These are phyloP conservation scores for Acleris cristana DNA, from an alignment of 2,888 invertebrate genomes.

Conservation along the genomic window DNA sequence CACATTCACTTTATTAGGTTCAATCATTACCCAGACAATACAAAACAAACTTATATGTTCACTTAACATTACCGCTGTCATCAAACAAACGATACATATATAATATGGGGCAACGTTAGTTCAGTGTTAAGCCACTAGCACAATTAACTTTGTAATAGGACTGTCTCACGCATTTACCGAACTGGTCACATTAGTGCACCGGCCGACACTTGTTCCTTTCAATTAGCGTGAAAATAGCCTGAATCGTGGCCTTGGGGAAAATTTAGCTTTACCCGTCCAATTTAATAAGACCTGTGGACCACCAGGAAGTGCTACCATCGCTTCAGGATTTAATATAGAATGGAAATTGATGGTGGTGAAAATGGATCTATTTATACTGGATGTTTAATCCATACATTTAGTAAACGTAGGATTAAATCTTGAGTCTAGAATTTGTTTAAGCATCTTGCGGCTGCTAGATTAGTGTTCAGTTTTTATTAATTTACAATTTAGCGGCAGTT, in stretches of 20 bases:
- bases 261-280: slow-evolving; percentile 8
- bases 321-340: not conserved
- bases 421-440: not conserved
- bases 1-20: slow-evolving; percentile 14
- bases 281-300: slow-evolving; percentile 11
- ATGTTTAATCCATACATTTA: not conserved
- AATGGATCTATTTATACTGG: slow-evolving; percentile 1
- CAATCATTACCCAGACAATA: slow-evolving; percentile 1
- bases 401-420: not conserved
- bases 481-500: no score
- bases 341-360: not conserved
- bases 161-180: slow-evolving; percentile 1
- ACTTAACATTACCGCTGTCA: not conserved
- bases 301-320: slow-evolving; percentile 9
- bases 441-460: not conserved
- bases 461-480: no score
- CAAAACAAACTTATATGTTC: not conserved
- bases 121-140: not conserved
- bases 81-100: not conserved
- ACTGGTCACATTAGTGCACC: slow-evolving; percentile 24
- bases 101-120: not conserved
- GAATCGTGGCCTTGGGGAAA: slow-evolving; percentile 25
- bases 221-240: slow-evolving; percentile 34
- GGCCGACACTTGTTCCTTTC: slow-evolving; percentile 30
- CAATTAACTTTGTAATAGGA: not conserved